phyloP scores from a whole-genome alignment of 2,888 invertebrate species.

The Melieria picta region DNA sequence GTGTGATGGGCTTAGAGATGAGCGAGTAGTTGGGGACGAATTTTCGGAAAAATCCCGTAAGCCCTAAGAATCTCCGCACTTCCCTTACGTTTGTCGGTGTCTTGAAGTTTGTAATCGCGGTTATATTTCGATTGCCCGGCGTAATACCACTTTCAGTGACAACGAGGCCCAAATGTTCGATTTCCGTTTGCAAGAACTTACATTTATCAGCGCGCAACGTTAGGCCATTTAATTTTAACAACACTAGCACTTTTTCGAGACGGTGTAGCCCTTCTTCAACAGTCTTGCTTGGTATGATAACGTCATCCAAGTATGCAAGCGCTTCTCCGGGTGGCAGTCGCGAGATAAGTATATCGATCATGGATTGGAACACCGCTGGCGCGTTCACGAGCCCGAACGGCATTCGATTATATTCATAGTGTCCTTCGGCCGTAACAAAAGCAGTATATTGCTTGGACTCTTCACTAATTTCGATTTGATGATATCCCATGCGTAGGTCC shows the following conservation, averaged over 20 bases:
- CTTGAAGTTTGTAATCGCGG: constrained; percentile 36
- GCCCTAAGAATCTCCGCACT: too few species aligned
- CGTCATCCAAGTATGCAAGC: constrained; percentile 3
- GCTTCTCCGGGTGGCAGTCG: neutral
- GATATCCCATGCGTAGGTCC: constrained; percentile 37
- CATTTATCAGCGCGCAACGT: constrained; percentile 40
- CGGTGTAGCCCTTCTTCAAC: neutral
- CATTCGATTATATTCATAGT: neutral
- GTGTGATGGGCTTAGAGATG: too few species aligned
- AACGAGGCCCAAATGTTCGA: constrained; percentile 31
- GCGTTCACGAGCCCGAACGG: constrained; percentile 10
- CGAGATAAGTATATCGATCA: neutral
- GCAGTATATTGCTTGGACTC: constrained; percentile 2
- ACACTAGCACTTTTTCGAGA: neutral
- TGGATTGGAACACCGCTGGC: neutral
- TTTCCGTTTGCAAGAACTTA: constrained; percentile 33
- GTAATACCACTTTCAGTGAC: constrained; percentile 36
- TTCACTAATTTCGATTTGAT: constrained; percentile 39
- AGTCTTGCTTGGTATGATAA: neutral
- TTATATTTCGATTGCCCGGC: constrained; percentile 35
- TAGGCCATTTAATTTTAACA: neutral
- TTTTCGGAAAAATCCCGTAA: too few species aligned
- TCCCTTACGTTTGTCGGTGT: constrained; percentile 32
- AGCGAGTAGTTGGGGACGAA: too few species aligned
- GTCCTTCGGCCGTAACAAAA: constrained; percentile 2